phyloP scores from a whole-genome alignment of 2,888 invertebrate species.

The Chirona hameri region DNA sequence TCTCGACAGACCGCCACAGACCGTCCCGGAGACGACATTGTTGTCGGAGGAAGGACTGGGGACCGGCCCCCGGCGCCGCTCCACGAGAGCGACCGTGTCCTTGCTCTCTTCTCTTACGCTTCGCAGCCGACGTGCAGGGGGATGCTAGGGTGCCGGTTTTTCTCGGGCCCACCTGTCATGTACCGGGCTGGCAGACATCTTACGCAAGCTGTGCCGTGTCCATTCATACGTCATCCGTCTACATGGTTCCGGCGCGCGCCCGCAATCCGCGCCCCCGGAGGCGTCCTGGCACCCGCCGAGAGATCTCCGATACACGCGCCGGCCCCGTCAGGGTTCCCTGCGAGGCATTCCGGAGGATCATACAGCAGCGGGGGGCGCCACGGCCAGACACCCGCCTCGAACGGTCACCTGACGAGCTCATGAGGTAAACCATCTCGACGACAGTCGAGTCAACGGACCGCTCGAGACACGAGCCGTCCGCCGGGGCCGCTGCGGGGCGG shows the following conservation, averaged over 20 bases:
- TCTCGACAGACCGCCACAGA: background rate
- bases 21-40: background rate
- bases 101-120: background rate
- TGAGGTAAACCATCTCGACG: too few relatives aligned
- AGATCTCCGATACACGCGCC: slow-evolving; percentile 5
- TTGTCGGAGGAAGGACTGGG: background rate
- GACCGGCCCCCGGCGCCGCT: background rate
- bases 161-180: background rate
- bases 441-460: too few relatives aligned
- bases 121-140: background rate
- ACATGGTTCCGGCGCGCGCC: background rate
- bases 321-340: background rate
- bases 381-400: background rate
- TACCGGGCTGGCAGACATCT: background rate
- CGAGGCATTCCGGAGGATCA: too few relatives aligned
- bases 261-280: background rate
- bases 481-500: background rate
- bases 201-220: background rate
- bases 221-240: background rate
- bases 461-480: background rate
- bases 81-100: background rate
- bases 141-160: background rate
- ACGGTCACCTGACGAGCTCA: background rate
- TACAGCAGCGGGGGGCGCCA: background rate
- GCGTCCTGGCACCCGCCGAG: background rate